A percentile compares a stretch with the other conserved stretches of the same genome.
Conservation (phyloP, 2,888 invertebrate genomes). For the Caenorhabditis drosophilae region DNA sequence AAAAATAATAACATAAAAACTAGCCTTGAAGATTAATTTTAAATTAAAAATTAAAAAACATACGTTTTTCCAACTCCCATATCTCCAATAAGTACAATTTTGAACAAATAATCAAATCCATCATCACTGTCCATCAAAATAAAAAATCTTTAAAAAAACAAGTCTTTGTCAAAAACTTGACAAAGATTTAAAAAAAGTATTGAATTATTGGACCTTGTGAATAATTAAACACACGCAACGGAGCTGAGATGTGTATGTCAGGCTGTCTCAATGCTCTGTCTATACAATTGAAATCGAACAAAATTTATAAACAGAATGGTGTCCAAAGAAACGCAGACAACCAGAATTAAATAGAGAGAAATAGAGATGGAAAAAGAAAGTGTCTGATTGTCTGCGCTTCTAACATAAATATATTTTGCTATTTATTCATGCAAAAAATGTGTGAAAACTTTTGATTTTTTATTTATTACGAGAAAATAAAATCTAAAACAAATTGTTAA, state of each 20-base stretch:
- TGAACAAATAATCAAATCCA: constrained; percentile 76
- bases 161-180: too few relatives aligned
- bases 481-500: too few relatives aligned
- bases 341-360: neutral
- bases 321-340: neutral
- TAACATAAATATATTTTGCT: too few relatives aligned
- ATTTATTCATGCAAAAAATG: too few relatives aligned
- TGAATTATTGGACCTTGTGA: too few relatives aligned
- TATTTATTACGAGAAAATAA: too few relatives aligned
- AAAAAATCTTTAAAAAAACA: too few relatives aligned
- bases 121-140: constrained; percentile 70
- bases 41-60: constrained; percentile 67
- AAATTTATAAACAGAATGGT: neutral
- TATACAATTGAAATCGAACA: constrained; percentile 3
- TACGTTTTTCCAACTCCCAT: constrained; percentile 73
- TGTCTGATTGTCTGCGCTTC: neutral
- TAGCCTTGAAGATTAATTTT: neutral
- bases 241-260: too few relatives aligned
- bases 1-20: constrained; percentile 1
- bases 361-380: neutral
- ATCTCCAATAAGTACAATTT: constrained; percentile 68
- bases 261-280: neutral
- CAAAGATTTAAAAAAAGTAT: too few relatives aligned
- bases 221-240: constrained; percentile 1
- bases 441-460: too few relatives aligned